These are phyloP conservation scores for Xerus rutilus DNA, from an alignment of 2,797 vertebrate species.

Conservation along the genomic window DNA sequence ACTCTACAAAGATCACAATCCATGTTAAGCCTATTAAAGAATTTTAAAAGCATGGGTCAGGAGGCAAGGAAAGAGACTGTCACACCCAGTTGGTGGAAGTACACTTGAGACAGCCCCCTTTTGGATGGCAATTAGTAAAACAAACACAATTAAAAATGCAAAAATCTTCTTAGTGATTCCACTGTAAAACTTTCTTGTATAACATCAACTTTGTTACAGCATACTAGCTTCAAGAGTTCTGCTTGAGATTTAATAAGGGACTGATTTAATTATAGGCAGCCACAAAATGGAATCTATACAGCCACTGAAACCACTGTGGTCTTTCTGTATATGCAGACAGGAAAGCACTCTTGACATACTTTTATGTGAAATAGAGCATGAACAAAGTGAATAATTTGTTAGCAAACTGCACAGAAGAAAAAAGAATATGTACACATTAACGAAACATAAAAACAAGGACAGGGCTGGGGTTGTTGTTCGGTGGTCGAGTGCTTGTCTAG, in stretches of 20 bases:
- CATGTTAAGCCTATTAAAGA: not conserved
- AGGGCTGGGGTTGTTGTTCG: too few relatives aligned
- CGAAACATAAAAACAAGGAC: not conserved
- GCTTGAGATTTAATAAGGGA: not conserved
- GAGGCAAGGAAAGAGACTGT: not conserved
- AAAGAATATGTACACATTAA: not conserved
- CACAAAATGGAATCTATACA: not conserved
- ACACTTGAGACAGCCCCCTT: not conserved
- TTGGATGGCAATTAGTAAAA: not conserved
- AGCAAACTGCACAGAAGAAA: conserved; percentile 1
- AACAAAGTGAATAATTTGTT: not conserved
- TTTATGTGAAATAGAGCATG: not conserved
- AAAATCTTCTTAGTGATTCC: not conserved
- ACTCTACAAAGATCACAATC: not conserved
- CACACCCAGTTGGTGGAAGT: not conserved
- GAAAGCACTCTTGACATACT: not conserved
- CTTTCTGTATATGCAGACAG: not conserved
- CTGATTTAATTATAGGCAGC: not conserved
- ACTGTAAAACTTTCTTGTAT: not conserved
- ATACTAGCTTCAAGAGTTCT: not conserved
- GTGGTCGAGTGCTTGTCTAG: too few relatives aligned
- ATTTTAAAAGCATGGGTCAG: not conserved
- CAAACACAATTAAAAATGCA: not conserved
- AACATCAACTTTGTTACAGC: not conserved
- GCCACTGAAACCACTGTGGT: not conserved